Conservation (phyloP, 2,888 invertebrate genomes). For the Gandaritis pyraliata region DNA sequence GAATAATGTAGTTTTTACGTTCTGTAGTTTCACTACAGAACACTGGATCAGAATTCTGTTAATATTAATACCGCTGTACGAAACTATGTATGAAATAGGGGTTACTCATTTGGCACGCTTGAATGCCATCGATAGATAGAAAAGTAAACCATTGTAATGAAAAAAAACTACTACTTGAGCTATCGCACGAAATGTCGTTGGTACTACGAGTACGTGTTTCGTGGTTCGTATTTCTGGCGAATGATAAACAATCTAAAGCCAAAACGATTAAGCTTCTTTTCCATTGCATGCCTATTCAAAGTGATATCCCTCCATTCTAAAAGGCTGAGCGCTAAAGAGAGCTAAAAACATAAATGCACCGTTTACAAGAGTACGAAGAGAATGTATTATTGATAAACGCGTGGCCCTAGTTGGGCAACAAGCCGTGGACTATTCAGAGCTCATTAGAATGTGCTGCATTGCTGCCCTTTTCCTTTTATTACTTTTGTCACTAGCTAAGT, state of each 20-base stretch:
- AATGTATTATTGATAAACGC: conserved; percentile 70
- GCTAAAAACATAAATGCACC: conserved; percentile 40
- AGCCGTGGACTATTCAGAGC: conserved; percentile 63
- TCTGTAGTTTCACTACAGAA: conserved; percentile 9
- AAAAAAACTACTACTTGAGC: too few relatives aligned
- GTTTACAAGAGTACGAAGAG: conserved; percentile 54
- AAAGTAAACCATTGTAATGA: too few relatives aligned
- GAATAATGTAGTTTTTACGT: conserved; percentile 1
- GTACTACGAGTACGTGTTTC: neutral
- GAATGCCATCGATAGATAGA: too few relatives aligned
- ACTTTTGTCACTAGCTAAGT: conserved; percentile 7
- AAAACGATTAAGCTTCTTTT: neutral
- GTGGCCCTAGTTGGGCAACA: conserved; percentile 68
- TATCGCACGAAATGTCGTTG: too few relatives aligned
- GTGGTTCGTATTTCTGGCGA: neutral
- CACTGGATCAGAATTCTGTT: neutral
- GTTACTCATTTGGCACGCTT: too few relatives aligned
- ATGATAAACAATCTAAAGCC: neutral
- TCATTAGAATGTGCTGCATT: conserved; percentile 59
- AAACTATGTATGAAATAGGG: neutral
- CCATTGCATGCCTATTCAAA: neutral
- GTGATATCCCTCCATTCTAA: conserved; percentile 16
- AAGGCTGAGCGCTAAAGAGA: conserved; percentile 19
- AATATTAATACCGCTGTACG: neutral
- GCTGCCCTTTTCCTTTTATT: conserved; percentile 48